Evolutionary conservation across 2,113 vertebrate species (phyloP).

Genomic region (Uria aalge): DNA sequence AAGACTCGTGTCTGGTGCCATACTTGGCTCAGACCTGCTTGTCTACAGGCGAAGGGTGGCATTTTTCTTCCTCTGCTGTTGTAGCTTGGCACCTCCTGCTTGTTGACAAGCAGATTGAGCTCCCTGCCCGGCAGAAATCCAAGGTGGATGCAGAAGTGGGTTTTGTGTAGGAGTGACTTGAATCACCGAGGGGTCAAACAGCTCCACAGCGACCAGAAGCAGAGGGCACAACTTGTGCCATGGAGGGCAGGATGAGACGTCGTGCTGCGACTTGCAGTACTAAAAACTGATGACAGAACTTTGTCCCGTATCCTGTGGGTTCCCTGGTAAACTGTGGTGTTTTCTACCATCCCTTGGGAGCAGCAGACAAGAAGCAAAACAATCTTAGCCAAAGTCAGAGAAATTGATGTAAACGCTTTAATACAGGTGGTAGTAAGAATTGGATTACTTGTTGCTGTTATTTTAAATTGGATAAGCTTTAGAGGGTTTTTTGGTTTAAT

Average conservation of each 20-base stretch:
- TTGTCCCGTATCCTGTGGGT: background rate
- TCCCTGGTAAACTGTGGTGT: background rate
- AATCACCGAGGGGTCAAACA: background rate
- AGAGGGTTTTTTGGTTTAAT: background rate
- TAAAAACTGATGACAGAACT: background rate
- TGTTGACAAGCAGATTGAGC: background rate
- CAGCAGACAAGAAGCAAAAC: background rate
- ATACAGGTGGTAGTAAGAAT: background rate
- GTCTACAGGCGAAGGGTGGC: background rate
- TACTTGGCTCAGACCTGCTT: background rate
- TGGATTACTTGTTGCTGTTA: background rate
- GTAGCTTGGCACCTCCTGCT: background rate
- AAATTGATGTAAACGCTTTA: background rate
- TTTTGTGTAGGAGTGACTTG: background rate
- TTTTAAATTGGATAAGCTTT: background rate
- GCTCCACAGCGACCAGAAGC: background rate
- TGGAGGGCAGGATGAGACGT: background rate
- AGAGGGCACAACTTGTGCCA: background rate
- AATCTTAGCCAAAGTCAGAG: background rate
- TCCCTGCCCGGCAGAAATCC: background rate
- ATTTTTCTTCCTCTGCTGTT: background rate
- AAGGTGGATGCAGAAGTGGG: background rate
- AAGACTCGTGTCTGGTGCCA: background rate
- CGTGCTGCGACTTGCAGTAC: background rate
- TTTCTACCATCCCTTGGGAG: background rate